phyloP scores from a whole-genome alignment of 2,797 vertebrate species.

The Arrhamphus sclerolepis region DNA sequence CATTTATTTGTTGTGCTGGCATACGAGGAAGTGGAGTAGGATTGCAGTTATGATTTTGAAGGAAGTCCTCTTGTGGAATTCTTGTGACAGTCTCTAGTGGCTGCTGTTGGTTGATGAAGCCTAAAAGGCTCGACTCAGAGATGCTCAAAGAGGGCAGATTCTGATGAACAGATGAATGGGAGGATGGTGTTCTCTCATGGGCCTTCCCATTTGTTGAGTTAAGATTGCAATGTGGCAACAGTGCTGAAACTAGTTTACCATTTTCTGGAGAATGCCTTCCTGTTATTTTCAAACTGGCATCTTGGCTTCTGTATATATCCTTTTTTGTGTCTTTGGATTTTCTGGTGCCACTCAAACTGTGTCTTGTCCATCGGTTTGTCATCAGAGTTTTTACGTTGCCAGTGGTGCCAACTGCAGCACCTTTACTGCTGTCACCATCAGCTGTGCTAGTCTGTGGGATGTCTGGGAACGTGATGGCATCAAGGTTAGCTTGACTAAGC shows the following conservation, averaged over 20 bases:
- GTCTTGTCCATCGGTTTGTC: conserved; percentile 18
- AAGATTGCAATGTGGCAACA: background rate
- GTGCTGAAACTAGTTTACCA: background rate
- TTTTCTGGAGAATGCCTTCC: background rate
- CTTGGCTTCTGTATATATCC: conserved; percentile 48
- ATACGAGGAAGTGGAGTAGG: conserved; percentile 34
- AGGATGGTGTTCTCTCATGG: background rate
- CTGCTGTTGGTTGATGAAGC: conserved; percentile 7
- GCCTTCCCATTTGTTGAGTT: conserved; percentile 7
- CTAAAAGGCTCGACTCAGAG: conserved; percentile 82
- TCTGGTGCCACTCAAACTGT: conserved; percentile 49
- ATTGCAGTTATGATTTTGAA: conserved; percentile 23
- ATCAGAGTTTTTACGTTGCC: background rate
- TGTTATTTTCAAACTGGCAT: conserved; percentile 36
- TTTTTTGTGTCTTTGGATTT: conserved; percentile 56
- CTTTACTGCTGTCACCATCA: background rate
- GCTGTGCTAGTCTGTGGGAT: conserved; percentile 17
- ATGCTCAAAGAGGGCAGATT: conserved; percentile 80
- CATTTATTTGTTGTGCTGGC: conserved; percentile 44
- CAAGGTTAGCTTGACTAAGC: conserved; percentile 70
- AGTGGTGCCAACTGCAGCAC: background rate
- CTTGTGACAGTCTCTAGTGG: background rate
- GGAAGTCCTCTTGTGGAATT: conserved; percentile 68
- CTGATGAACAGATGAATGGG: conserved; percentile 15
- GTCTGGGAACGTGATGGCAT: conserved; percentile 64